A percentile compares a stretch with the other conserved stretches of the same genome.
Evolutionary conservation across 2,113 vertebrate species (phyloP).

Genomic region (Sprattus sprattus): DNA sequence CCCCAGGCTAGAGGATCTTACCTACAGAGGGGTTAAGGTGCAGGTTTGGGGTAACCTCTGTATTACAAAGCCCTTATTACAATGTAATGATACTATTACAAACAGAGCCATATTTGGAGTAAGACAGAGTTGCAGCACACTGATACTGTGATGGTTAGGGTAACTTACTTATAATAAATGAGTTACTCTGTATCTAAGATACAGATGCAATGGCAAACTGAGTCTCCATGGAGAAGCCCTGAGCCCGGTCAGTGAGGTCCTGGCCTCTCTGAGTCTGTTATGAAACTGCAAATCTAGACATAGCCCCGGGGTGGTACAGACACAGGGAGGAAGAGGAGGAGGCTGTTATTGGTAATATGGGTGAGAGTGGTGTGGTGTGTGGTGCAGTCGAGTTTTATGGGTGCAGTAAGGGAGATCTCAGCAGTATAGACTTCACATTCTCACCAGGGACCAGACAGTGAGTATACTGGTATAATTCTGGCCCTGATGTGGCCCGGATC

Average conservation of each 20-base stretch:
- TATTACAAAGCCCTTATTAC: too few species aligned
- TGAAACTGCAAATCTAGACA: too few species aligned
- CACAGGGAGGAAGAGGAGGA: not conserved
- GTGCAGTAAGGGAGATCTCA: not conserved
- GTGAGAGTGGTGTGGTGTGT: not conserved
- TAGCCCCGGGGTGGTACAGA: too few species aligned
- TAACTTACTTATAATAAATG: too few species aligned
- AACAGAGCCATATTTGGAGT: too few species aligned
- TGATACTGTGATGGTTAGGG: too few species aligned
- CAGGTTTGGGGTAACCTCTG: too few species aligned
- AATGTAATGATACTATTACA: too few species aligned
- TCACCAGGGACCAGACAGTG: not conserved
- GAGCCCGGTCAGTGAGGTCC: not conserved
- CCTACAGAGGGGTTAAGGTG: too few species aligned
- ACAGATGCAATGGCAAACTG: too few species aligned
- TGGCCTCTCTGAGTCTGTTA: not conserved
- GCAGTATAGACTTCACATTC: not conserved
- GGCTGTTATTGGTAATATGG: not conserved
- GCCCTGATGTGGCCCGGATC: not conserved
- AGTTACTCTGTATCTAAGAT: too few species aligned
- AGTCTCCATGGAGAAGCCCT: not conserved
- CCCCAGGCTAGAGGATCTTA: not conserved
- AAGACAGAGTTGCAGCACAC: too few species aligned
- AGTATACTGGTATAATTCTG: not conserved
- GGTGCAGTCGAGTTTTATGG: not conserved